phyloP scores from a whole-genome alignment of 2,797 vertebrate species.

The Hydrolagus colliei region DNA sequence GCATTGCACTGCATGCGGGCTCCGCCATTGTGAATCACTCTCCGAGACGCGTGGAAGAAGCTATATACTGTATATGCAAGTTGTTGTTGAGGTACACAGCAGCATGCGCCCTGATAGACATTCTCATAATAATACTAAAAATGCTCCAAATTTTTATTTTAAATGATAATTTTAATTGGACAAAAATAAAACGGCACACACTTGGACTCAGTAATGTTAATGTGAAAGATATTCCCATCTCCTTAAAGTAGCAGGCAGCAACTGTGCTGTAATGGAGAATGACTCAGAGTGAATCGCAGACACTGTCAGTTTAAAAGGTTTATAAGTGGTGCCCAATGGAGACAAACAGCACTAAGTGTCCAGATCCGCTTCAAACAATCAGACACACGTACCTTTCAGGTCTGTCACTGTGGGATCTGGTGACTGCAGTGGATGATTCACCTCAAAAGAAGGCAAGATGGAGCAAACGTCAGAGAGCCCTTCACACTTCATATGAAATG shows the following conservation, averaged over 20 bases:
- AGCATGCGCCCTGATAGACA: too few species aligned
- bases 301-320: not conserved
- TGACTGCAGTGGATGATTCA: slow-evolving; percentile 12
- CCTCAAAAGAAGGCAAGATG: not conserved
- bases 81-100: too few species aligned
- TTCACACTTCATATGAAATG: too few species aligned
- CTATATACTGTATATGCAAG: too few species aligned
- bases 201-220: not conserved
- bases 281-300: not conserved
- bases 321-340: not conserved
- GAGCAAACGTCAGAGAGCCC: not conserved
- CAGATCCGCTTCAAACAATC: not conserved
- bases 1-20: too few species aligned
- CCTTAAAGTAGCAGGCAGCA: not conserved
- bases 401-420: not conserved
- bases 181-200: not conserved
- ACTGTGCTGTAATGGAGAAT: not conserved
- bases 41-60: too few species aligned
- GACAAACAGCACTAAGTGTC: slow-evolving; percentile 1
- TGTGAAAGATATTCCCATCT: not conserved
- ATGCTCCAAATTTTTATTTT: too few species aligned
- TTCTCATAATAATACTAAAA: too few species aligned
- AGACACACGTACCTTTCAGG: not conserved
- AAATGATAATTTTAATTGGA: too few species aligned
- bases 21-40: too few species aligned